Evolutionary conservation across 2,797 vertebrate genomes (phyloP).

Genomic region (Hylomyscus alleni): DNA sequence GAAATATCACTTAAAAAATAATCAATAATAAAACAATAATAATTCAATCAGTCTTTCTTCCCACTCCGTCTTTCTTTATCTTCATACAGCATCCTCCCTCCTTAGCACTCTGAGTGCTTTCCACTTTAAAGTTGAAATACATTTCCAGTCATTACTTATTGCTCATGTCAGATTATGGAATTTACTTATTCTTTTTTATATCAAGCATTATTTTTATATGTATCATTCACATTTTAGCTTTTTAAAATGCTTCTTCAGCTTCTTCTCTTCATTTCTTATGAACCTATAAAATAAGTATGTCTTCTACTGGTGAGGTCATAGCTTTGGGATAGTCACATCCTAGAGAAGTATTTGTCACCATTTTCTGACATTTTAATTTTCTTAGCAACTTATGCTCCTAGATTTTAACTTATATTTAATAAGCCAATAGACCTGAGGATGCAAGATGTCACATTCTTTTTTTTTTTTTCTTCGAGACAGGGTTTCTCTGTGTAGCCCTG

Average conservation of each 20-base stretch:
- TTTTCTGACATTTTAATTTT: constrained; percentile 13
- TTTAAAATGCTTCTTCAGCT: background rate
- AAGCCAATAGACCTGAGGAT: background rate
- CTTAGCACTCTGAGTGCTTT: background rate
- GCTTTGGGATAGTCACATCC: background rate
- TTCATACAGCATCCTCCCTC: background rate
- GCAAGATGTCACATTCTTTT: background rate
- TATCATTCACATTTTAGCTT: background rate
- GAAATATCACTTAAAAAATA: too few relatives aligned
- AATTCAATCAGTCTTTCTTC: background rate
- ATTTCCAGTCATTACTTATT: background rate
- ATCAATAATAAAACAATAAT: background rate
- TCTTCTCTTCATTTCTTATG: background rate
- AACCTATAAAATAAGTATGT: background rate
- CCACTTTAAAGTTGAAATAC: background rate
- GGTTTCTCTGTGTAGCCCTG: too few relatives aligned
- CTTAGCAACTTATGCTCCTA: background rate
- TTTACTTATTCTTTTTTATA: background rate
- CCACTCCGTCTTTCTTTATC: background rate
- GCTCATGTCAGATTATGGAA: background rate
- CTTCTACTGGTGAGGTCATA: background rate
- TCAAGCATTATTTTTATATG: background rate
- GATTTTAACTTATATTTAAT: background rate
- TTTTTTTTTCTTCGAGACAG: too few relatives aligned
- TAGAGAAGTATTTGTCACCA: background rate